Conservation (phyloP, 2,888 invertebrate species). For the Prenolepis imparis region DNA sequence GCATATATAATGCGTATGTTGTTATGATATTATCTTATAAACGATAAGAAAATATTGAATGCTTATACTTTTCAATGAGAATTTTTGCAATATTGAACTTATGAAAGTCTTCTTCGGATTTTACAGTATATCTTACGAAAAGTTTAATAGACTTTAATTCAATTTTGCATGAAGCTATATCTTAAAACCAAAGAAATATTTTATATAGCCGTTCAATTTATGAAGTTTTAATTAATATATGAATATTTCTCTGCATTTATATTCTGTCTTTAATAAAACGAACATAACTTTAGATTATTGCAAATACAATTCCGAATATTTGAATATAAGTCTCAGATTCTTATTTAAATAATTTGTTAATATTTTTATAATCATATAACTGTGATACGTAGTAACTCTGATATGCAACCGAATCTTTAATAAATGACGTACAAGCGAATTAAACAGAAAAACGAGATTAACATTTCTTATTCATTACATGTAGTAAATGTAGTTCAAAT, state of each 20-base stretch:
- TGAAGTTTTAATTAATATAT: conserved; percentile 1
- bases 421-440: neutral
- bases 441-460: neutral
- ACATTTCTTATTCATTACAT: neutral
- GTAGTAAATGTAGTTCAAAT: neutral
- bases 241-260: neutral
- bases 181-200: neutral
- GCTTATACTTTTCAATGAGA: neutral
- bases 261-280: neutral
- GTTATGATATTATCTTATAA: neutral
- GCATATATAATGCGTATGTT: neutral
- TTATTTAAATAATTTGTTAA: neutral
- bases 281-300: neutral
- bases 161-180: neutral
- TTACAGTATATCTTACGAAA: neutral
- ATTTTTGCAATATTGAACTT: neutral
- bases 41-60: neutral
- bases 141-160: neutral
- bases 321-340: neutral
- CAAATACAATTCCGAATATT: neutral
- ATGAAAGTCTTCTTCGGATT: neutral
- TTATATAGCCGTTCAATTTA: neutral
- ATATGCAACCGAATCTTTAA: neutral
- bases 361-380: neutral
- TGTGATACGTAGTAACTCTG: neutral